Conservation (phyloP, 2,113 vertebrate species). For the Bufo bufo region DNA sequence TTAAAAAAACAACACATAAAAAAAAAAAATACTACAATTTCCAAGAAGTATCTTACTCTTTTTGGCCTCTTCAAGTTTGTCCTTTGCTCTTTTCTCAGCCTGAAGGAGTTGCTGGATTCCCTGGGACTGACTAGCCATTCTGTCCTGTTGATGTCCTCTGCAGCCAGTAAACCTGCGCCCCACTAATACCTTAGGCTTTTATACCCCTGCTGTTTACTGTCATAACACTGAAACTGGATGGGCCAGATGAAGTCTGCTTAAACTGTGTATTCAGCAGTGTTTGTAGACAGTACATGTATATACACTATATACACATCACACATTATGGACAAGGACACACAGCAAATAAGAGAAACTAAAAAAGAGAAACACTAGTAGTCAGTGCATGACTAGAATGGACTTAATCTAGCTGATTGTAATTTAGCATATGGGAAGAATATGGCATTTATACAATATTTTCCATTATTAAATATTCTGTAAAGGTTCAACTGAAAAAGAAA, state of each 20-base stretch:
- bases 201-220: constrained; percentile 42
- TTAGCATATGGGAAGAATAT: no score
- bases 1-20: neutral
- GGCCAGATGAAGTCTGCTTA: constrained; percentile 27
- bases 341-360: neutral
- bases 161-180: constrained; percentile 23
- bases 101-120: constrained; percentile 80
- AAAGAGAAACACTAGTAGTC: neutral
- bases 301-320: neutral
- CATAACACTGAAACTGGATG: constrained; percentile 40
- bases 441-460: no score
- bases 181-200: neutral
- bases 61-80: constrained; percentile 80
- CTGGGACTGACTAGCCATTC: constrained; percentile 78
- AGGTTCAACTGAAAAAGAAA: no score
- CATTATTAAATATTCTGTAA: no score
- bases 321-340: no score
- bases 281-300: neutral
- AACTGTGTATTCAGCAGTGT: neutral
- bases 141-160: neutral
- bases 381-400: no score
- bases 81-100: constrained; percentile 79
- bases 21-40: neutral
- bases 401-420: neutral
- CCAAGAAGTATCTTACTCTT: constrained; percentile 70